Evolutionary conservation across 2,113 vertebrate species (phyloP).

Genomic region (Platichthys stellatus): DNA sequence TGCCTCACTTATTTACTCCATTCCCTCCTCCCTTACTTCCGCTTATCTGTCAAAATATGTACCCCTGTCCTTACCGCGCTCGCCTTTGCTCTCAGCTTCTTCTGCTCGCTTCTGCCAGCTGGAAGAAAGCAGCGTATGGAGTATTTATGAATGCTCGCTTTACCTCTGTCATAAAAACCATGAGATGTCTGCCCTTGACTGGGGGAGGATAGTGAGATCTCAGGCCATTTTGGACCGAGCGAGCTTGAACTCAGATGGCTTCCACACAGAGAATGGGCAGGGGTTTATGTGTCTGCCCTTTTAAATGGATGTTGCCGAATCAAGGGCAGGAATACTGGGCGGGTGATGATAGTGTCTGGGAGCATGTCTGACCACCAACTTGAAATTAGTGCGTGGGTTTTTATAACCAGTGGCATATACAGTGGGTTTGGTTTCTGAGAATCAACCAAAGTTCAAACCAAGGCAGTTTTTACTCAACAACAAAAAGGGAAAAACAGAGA

Average conservation of each 20-base stretch:
- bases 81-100: constrained; percentile 32
- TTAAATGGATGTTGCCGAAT: constrained; percentile 59
- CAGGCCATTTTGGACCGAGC: constrained; percentile 38
- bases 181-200: constrained; percentile 67
- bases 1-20: constrained; percentile 19
- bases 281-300: constrained; percentile 63
- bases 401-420: constrained; percentile 14
- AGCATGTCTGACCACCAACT: constrained; percentile 17
- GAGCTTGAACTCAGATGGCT: constrained; percentile 48
- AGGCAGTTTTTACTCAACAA: constrained; percentile 1
- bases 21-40: constrained; percentile 11
- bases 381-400: constrained; percentile 39
- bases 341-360: constrained; percentile 44
- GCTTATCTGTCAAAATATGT: constrained; percentile 40
- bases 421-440: constrained; percentile 2
- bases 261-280: constrained; percentile 47
- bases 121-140: constrained; percentile 56
- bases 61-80: constrained; percentile 43
- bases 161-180: constrained; percentile 68
- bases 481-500: background rate
- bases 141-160: constrained; percentile 74
- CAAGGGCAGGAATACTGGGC: constrained; percentile 45
- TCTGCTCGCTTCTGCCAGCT: constrained; percentile 42
- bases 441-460: constrained; percentile 18
- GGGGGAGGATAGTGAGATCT: constrained; percentile 56